Percentiles rank a stretch among this genome's conserved stretches.
Evolutionary conservation across 1,140 invertebrate species (phyloP).

Genomic region (Bombus turneri): DNA sequence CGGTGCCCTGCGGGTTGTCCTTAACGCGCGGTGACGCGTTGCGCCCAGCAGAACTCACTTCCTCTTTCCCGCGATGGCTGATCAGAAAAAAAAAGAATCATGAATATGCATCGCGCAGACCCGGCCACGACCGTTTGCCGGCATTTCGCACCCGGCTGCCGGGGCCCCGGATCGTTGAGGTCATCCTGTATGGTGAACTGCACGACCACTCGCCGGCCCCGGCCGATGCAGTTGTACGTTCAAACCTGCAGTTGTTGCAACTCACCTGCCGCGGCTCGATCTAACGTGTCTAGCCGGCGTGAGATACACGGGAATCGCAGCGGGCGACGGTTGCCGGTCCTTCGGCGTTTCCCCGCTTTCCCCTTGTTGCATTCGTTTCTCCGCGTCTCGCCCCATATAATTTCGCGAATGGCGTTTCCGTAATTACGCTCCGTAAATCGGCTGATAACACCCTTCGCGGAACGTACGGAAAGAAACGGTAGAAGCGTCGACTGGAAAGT

Average conservation of each 20-base stretch:
- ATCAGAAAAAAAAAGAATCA: constrained; percentile 72
- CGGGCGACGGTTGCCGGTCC: not conserved
- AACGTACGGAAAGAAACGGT: not conserved
- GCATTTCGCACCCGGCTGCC: constrained; percentile 65
- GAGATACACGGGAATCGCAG: not conserved
- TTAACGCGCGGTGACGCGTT: constrained; percentile 57
- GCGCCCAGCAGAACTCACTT: constrained; percentile 72
- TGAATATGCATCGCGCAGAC: constrained; percentile 76
- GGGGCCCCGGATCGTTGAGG: constrained; percentile 48
- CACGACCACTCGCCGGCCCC: constrained; percentile 6
- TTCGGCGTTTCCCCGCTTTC: not conserved
- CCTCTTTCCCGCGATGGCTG: constrained; percentile 79
- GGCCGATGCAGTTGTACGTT: constrained; percentile 17
- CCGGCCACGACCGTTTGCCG: constrained; percentile 64
- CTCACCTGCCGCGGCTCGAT: constrained; percentile 44
- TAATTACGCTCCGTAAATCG: too few species aligned
- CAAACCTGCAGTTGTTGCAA: constrained; percentile 34
- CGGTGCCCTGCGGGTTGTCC: constrained; percentile 67
- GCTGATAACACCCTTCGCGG: too few species aligned
- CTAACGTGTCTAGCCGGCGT: constrained; percentile 31
- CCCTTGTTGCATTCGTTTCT: not conserved
- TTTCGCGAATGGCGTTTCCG: too few species aligned
- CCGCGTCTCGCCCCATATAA: too few species aligned
- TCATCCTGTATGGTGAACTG: constrained; percentile 48
- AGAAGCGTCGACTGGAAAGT: not conserved